Conservation (phyloP, 2,113 vertebrate genomes). For the Marmota flaviventris region DNA sequence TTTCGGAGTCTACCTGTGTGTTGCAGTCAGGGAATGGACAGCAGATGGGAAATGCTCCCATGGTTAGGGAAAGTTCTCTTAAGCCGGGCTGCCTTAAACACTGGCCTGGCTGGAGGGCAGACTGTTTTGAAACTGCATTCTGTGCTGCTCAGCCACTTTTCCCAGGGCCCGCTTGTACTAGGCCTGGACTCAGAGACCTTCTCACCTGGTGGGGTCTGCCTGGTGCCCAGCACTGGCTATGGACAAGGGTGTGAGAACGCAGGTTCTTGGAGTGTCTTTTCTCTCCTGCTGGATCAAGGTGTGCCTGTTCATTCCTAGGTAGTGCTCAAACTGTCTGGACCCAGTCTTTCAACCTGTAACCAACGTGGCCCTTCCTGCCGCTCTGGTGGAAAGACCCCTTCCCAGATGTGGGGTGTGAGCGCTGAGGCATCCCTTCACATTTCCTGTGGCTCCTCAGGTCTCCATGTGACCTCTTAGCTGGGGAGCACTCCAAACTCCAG, state of each 20-base stretch:
- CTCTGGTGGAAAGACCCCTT: accelerated
- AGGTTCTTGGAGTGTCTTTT: not conserved
- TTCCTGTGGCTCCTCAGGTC: not conserved
- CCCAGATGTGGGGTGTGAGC: not conserved
- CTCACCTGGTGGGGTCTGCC: not conserved
- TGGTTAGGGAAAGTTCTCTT: not conserved
- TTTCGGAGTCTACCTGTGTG: not conserved
- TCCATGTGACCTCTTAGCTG: not conserved
- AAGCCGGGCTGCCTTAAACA: not conserved
- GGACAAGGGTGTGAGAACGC: not conserved
- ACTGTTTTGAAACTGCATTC: not conserved
- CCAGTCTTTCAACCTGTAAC: not conserved
- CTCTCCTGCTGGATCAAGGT: not conserved
- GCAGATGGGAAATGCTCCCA: too few relatives aligned
- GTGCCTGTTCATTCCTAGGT: not conserved
- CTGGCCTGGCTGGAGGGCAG: not conserved
- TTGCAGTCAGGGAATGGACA: accelerated
- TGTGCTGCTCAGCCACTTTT: not conserved
- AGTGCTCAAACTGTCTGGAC: not conserved
- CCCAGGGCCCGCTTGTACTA: too few relatives aligned
- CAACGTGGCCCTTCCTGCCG: not conserved
- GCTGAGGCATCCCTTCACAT: not conserved
- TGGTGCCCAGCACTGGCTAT: too few relatives aligned
- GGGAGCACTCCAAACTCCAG: not conserved
- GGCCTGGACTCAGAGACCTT: not conserved